A percentile compares a stretch with the other conserved stretches of the same genome.
Evolutionary conservation across 2,888 invertebrate species (phyloP).

Genomic region (Autographa pulchrina): DNA sequence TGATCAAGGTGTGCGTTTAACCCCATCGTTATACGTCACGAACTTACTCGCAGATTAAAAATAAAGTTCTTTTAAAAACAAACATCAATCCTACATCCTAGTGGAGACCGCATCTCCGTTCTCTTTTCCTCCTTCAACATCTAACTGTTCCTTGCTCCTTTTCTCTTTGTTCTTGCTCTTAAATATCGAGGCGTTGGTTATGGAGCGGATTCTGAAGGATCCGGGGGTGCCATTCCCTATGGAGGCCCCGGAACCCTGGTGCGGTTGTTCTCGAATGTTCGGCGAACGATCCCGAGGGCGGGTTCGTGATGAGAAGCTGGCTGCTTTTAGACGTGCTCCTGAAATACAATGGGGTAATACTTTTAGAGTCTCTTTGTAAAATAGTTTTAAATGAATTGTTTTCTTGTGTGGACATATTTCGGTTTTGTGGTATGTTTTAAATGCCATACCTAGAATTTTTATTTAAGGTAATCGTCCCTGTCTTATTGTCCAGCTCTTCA

Average conservation of each 20-base stretch:
- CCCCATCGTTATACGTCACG: neutral
- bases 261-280: constrained; percentile 69
- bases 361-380: neutral
- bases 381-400: too few relatives aligned
- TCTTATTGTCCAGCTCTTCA: too few relatives aligned
- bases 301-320: constrained; percentile 80
- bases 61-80: neutral
- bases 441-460: too few relatives aligned
- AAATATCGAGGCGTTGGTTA: constrained; percentile 82
- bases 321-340: constrained; percentile 78
- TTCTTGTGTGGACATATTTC: too few relatives aligned
- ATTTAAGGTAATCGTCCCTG: too few relatives aligned
- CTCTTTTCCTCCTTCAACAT: constrained; percentile 63
- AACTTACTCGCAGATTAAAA: too few relatives aligned
- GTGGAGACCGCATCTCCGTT: constrained; percentile 77
- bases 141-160: constrained; percentile 66
- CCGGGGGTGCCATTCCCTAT: constrained; percentile 72
- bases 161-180: constrained; percentile 71
- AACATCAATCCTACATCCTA: constrained; percentile 69
- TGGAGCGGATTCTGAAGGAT: constrained; percentile 79
- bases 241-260: constrained; percentile 66
- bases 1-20: neutral
- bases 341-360: neutral
- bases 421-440: too few relatives aligned
- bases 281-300: constrained; percentile 78